Evolutionary conservation across 2,888 invertebrate species (phyloP).

Genomic region (Anagyrus pseudococci): DNA sequence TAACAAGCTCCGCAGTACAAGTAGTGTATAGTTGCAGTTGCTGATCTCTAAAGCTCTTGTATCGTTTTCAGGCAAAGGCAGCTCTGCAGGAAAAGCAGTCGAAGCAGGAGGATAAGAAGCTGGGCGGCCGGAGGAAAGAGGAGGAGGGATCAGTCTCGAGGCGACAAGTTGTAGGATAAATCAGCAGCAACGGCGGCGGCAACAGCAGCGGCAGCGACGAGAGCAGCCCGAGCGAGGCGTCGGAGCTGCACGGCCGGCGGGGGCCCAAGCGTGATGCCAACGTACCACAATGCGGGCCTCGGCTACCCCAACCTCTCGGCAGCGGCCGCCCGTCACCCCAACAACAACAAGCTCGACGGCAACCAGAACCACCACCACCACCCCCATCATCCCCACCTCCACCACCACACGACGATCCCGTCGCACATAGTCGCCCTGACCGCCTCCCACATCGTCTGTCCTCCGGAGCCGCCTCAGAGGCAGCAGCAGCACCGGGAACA

Average conservation of each 20-base stretch:
- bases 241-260: slow-evolving; percentile 42
- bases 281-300: slow-evolving; percentile 60
- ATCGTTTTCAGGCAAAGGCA: too few relatives aligned
- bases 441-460: slow-evolving; percentile 23
- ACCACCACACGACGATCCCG: slow-evolving; percentile 44
- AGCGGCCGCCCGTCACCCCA: slow-evolving; percentile 48
- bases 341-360: slow-evolving; percentile 53
- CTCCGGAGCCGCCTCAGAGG: not conserved
- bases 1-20: too few relatives aligned
- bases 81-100: too few relatives aligned
- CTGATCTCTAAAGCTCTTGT: too few relatives aligned
- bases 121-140: too few relatives aligned
- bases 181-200: too few relatives aligned
- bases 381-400: slow-evolving; percentile 26
- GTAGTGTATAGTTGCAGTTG: too few relatives aligned
- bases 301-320: slow-evolving; percentile 60
- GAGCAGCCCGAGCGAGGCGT: slow-evolving; percentile 1
- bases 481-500: slow-evolving; percentile 18
- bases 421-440: slow-evolving; percentile 31
- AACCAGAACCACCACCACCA: slow-evolving; percentile 59
- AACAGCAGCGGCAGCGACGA: not conserved
- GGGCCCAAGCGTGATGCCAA: slow-evolving; percentile 55
- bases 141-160: too few relatives aligned
- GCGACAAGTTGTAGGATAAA: too few relatives aligned
- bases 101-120: too few relatives aligned